phyloP scores from a whole-genome alignment of 1,140 invertebrate species.

The Calycopis cecrops region DNA sequence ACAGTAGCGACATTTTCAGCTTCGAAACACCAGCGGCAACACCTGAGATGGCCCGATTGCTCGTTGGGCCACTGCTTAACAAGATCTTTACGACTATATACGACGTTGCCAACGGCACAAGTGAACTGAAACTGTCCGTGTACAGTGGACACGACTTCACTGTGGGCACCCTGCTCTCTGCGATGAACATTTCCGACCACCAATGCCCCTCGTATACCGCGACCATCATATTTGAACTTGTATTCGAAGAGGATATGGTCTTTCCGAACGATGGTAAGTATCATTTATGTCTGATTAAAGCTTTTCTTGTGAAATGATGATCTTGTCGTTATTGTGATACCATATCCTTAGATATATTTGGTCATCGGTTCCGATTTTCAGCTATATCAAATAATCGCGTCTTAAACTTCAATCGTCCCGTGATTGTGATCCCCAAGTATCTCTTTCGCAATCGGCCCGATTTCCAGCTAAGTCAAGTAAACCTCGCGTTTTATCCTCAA shows the following conservation, averaged over 20 bases:
- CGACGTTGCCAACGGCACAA: slow-evolving; percentile 60
- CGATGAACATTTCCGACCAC: slow-evolving; percentile 83
- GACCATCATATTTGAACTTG: slow-evolving; percentile 83
- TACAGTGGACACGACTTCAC: slow-evolving; percentile 91
- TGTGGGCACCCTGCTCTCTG: slow-evolving; percentile 83
- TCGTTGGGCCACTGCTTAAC: slow-evolving; percentile 80
- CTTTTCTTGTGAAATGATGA: too few species aligned
- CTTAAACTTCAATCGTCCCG: too few species aligned
- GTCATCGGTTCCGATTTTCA: too few species aligned
- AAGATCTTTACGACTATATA: slow-evolving; percentile 79
- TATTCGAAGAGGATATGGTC: slow-evolving; percentile 43
- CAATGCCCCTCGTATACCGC: slow-evolving; percentile 85
- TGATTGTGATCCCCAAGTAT: too few species aligned
- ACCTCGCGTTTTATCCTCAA: too few species aligned
- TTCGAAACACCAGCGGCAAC: slow-evolving; percentile 74
- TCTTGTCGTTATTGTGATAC: too few species aligned
- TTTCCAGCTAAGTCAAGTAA: too few species aligned
- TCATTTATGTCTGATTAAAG: too few species aligned
- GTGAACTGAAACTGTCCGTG: slow-evolving; percentile 79
- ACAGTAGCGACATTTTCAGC: slow-evolving; percentile 33
- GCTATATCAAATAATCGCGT: too few species aligned
- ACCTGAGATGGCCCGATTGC: slow-evolving; percentile 71
- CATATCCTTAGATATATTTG: too few species aligned
- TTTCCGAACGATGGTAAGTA: slow-evolving; percentile 6
- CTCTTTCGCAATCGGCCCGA: too few species aligned